phyloP scores from a whole-genome alignment of 2,888 invertebrate genomes.

The Lydus trimaculatus region DNA sequence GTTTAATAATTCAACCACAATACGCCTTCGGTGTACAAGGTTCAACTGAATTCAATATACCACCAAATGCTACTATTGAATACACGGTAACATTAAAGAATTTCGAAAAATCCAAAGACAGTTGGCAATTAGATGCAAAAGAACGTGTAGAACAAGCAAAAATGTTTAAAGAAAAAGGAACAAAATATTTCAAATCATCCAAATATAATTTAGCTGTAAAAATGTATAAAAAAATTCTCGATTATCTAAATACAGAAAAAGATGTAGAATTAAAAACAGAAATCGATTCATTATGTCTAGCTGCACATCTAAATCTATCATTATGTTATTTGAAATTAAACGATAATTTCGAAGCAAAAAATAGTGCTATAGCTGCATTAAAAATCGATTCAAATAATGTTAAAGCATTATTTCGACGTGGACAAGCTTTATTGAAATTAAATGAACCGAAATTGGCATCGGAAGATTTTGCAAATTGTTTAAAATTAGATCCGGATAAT shows the following conservation, averaged over 20 bases:
- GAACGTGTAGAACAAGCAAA: constrained; percentile 85
- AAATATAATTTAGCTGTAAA: constrained; percentile 82
- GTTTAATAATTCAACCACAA: constrained; percentile 75
- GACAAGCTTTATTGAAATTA: constrained; percentile 71
- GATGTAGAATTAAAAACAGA: constrained; percentile 47
- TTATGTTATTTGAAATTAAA: constrained; percentile 80
- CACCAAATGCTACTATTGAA: constrained; percentile 78
- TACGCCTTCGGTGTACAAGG: constrained; percentile 82
- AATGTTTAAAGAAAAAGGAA: constrained; percentile 89
- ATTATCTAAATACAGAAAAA: constrained; percentile 68
- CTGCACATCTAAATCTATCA: constrained; percentile 81
- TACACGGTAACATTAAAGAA: constrained; percentile 83
- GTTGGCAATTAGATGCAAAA: constrained; percentile 80
- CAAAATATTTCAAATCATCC: constrained; percentile 82
- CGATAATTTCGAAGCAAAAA: constrained; percentile 74
- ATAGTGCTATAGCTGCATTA: constrained; percentile 80
- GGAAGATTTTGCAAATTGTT: constrained; percentile 77
- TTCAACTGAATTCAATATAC: constrained; percentile 74
- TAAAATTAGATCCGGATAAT: constrained; percentile 84
- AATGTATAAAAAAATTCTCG: constrained; percentile 82
- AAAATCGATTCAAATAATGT: constrained; percentile 77
- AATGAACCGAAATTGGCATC: constrained; percentile 82
- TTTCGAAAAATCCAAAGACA: constrained; percentile 84
- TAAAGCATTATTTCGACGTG: constrained; percentile 90
- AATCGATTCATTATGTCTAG: constrained; percentile 56